Percentiles rank a stretch among this genome's conserved stretches.
These are phyloP conservation scores for Silurus glanis DNA, from an alignment of 2,113 vertebrate species.

Conservation along the genomic window DNA sequence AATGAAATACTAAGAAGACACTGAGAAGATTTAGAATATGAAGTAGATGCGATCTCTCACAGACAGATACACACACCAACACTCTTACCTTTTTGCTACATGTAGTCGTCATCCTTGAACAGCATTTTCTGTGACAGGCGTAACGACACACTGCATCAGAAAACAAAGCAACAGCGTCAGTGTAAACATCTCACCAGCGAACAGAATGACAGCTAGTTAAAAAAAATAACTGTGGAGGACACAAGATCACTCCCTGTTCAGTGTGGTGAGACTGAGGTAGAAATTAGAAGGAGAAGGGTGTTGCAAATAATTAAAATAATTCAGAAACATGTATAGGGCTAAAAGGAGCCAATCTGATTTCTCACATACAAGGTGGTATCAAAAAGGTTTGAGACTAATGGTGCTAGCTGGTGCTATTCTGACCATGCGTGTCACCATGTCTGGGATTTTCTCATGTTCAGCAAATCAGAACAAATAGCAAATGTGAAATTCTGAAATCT, in stretches of 20 bases:
- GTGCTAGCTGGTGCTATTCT: too few relatives aligned
- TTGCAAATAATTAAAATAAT: background rate
- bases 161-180: conserved; percentile 3
- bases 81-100: conserved; percentile 92
- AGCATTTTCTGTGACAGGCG: conserved; percentile 97
- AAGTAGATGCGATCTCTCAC: background rate
- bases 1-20: background rate
- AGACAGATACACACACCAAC: background rate
- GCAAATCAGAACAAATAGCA: too few relatives aligned
- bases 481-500: too few relatives aligned
- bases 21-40: too few relatives aligned
- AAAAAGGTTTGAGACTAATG: too few relatives aligned
- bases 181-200: background rate
- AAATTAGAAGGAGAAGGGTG: conserved; percentile 22
- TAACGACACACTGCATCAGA: conserved; percentile 88
- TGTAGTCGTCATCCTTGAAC: conserved; percentile 87
- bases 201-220: conserved; percentile 9
- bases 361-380: background rate
- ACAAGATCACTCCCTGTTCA: conserved; percentile 24
- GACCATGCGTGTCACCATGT: too few relatives aligned
- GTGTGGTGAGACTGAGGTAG: conserved; percentile 2
- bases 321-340: conserved; percentile 60
- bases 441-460: too few relatives aligned
- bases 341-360: conserved; percentile 72
- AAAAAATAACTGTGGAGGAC: background rate